phyloP scores from a whole-genome alignment of 2,888 invertebrate genomes.

The Myathropa florea region DNA sequence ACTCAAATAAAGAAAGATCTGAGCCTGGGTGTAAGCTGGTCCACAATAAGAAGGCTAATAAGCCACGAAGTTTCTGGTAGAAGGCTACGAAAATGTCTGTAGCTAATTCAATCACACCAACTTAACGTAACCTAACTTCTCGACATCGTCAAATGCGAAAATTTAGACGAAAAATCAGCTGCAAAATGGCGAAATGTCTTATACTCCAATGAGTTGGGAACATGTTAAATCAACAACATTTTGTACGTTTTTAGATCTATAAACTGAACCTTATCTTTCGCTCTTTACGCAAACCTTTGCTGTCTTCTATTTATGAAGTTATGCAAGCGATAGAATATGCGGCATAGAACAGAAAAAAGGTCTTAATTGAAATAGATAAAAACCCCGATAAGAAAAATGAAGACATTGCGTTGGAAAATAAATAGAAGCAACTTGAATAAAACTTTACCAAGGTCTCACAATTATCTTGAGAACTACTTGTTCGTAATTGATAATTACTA shows the following conservation, averaged over 20 bases:
- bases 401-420: background rate
- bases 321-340: background rate
- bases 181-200: no score
- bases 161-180: no score
- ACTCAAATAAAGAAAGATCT: no score
- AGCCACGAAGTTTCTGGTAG: no score
- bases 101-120: no score
- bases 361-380: background rate
- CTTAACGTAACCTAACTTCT: no score
- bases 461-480: background rate
- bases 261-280: background rate
- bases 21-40: no score
- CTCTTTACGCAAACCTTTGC: background rate
- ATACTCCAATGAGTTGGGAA: no score
- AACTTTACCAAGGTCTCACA: background rate
- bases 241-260: background rate
- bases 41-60: no score
- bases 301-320: no score
- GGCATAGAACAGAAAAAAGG: background rate
- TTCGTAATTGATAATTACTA: background rate
- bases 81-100: no score
- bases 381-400: background rate
- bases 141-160: no score
- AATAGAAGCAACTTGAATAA: background rate
- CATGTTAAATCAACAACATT: background rate